Base-by-base conservation (phyloP, 2,113 vertebrate species). In the Baryphthengus martii region DNA sequence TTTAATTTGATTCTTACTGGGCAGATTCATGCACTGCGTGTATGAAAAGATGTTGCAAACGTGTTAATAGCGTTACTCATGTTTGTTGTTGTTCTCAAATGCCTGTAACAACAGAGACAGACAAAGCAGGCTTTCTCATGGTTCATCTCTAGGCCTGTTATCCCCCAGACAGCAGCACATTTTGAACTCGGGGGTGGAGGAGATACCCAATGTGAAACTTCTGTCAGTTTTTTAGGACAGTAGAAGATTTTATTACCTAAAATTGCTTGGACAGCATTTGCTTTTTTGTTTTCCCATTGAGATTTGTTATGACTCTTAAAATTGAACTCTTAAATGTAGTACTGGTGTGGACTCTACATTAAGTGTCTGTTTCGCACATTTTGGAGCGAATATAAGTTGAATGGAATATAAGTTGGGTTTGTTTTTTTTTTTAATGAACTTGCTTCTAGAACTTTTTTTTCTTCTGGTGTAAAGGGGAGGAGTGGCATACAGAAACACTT, bases 71-170 rank as follows among this genome's bases (percentile, higher is more conserved):
- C 47, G 74, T 93, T 94, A 67, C 44, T 91, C 72, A 29, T 24
- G n/a, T 80, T 81, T 56, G 33, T 90, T 97, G 65, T 94, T 94
- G 90, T 91, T 92, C 85, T 88, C 75, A 74, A 26, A 47, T 85
- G 72, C 72, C n/a, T 70, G 0, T 53, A 83, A 90, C 49, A 79
- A 79, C 58, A 73, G 25, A 71, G 45, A n/a, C 13, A 40, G 16
- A 78, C 47, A 73, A 72, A 35, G 26, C 21, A 70, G 68, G 12
- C 47, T 92, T 76, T 83, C 50, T 45, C 31, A 6, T 45, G 26
- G 53, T 73, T 79, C 21, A 4, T 62, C 37, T 73, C 42, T 80
- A 63, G 75, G 49, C 37, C 31, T 87, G 7, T 56, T 89, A 39
- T 77, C 12, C 90, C 42, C 42, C 71, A 55, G 67, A 11, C 68